Percentiles rank a stretch among this genome's conserved stretches.
phyloP scores from a whole-genome alignment of 2,888 invertebrate genomes.

The Tromatobia lineatoria region DNA sequence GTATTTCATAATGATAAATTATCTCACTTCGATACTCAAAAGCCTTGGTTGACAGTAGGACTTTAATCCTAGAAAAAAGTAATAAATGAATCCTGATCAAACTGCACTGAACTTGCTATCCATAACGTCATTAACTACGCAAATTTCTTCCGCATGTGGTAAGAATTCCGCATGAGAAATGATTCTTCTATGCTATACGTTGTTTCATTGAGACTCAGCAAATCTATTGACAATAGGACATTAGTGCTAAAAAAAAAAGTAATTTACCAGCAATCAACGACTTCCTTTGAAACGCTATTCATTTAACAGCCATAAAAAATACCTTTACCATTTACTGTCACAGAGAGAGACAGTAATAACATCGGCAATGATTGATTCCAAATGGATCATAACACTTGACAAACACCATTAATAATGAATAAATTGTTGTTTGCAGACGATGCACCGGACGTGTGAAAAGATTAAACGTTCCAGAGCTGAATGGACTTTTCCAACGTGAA shows the following conservation, averaged over 20 bases:
- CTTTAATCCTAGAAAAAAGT: not conserved
- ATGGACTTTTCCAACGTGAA: not conserved
- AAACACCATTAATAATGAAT: slow-evolving; percentile 6
- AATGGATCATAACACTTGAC: not conserved
- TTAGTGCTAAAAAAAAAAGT: not conserved
- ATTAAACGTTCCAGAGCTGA: not conserved
- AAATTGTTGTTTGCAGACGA: slow-evolving; percentile 8
- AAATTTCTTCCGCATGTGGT: not conserved
- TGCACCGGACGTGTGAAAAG: not conserved
- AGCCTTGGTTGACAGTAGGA: not conserved
- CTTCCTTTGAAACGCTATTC: not conserved
- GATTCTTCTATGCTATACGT: not conserved
- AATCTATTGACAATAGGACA: not conserved
- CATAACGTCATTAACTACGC: not conserved
- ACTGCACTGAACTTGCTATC: not conserved
- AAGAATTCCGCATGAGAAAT: not conserved
- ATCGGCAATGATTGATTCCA: not conserved
- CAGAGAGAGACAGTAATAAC: not conserved
- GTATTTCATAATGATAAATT: not conserved
- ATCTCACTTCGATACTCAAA: not conserved
- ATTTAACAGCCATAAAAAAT: not conserved
- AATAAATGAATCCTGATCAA: not conserved
- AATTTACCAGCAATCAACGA: not conserved
- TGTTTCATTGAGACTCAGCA: not conserved
- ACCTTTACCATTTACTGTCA: not conserved